Percentiles rank a stretch among this genome's conserved stretches.
Evolutionary conservation across 2,797 vertebrate genomes (phyloP).

Genomic region (Staurois parvus): DNA sequence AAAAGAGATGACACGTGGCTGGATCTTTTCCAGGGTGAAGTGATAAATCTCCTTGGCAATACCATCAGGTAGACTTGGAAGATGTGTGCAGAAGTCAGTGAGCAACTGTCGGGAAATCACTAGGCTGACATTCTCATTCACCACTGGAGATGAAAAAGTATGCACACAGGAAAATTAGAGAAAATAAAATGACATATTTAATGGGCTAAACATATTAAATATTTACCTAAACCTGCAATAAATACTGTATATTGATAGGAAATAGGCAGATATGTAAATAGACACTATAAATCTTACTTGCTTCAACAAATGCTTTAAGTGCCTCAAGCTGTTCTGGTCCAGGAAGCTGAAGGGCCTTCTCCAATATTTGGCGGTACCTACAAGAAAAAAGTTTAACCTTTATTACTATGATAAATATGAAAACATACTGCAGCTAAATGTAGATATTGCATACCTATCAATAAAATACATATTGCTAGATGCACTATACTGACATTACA

Average conservation of each 20-base stretch:
- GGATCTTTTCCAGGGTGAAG: slow-evolving; percentile 97
- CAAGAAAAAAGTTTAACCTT: slow-evolving; percentile 40
- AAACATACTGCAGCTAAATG: too few species aligned
- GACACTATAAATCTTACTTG: slow-evolving; percentile 85
- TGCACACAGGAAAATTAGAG: not conserved
- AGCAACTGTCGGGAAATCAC: slow-evolving; percentile 97
- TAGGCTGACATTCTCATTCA: slow-evolving; percentile 97
- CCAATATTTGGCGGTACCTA: slow-evolving; percentile 96
- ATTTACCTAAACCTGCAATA: not conserved
- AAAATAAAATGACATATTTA: not conserved
- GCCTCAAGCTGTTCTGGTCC: slow-evolving; percentile 93
- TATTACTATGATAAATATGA: too few species aligned
- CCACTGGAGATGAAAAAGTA: slow-evolving; percentile 80
- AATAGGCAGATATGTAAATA: too few species aligned
- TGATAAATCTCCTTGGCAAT: slow-evolving; percentile 97
- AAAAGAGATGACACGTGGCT: slow-evolving; percentile 97
- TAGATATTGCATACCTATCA: too few species aligned
- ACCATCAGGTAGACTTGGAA: slow-evolving; percentile 90
- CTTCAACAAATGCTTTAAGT: slow-evolving; percentile 98
- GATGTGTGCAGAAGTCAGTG: slow-evolving; percentile 95
- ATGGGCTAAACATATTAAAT: too few species aligned
- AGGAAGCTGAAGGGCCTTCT: slow-evolving; percentile 92
- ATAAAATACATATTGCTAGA: too few species aligned
- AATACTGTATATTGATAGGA: not conserved
- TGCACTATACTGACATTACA: too few species aligned